Evolutionary conservation across 2,888 invertebrate species (phyloP).

Genomic region (Thelaira solivaga): DNA sequence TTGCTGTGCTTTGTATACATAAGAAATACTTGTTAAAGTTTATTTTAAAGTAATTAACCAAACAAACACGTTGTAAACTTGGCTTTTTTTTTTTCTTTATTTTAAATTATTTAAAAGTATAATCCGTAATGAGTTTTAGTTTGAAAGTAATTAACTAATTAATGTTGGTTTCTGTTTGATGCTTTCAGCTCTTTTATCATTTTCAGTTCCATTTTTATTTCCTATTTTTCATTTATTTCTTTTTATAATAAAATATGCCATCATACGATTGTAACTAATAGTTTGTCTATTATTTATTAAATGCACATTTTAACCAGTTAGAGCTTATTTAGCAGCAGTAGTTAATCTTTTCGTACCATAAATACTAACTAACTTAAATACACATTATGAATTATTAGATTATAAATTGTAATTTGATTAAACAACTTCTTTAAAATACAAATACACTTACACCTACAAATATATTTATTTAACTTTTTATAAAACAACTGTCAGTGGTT

Average conservation of each 20-base stretch:
- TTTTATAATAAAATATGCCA: background rate
- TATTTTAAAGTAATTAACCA: constrained; percentile 47
- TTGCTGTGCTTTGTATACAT: constrained; percentile 52
- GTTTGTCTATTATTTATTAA: constrained; percentile 30
- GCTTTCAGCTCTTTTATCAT: constrained; percentile 25
- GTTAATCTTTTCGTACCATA: no score
- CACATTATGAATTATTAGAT: no score
- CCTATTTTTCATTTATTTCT: background rate
- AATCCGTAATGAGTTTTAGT: background rate
- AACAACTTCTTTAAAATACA: no score
- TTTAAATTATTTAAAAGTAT: background rate
- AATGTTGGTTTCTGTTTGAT: constrained; percentile 7
- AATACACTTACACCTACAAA: no score
- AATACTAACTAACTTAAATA: no score
- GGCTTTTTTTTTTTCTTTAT: background rate
- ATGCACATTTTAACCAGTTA: constrained; percentile 47
- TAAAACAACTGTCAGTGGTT: background rate
- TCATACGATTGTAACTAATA: background rate
- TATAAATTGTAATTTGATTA: no score
- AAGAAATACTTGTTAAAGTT: constrained; percentile 50
- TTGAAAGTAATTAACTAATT: background rate
- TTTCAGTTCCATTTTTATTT: background rate
- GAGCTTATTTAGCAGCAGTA: constrained; percentile 50
- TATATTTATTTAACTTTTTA: no score
- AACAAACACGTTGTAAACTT: background rate